A percentile compares a stretch with the other conserved stretches of the same genome.
phyloP scores from a whole-genome alignment of 2,797 vertebrate genomes.

The Bovichtus variegatus region DNA sequence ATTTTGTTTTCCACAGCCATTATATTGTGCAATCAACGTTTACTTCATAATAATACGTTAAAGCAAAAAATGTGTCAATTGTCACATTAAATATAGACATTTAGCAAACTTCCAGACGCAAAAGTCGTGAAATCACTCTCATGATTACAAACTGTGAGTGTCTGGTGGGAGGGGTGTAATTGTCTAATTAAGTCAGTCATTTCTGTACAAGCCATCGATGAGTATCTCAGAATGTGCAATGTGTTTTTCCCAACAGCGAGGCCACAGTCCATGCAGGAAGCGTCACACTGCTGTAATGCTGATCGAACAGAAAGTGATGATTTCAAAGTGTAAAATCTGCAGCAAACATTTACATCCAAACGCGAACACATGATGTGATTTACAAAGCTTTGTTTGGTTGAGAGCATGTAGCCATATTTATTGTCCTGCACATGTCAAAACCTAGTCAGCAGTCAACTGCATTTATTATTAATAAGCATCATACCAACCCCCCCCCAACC shows the following conservation, averaged over 20 bases:
- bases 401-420: slow-evolving; percentile 11
- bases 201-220: slow-evolving; percentile 65
- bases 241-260: slow-evolving; percentile 1
- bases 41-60: too few relatives aligned
- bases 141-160: slow-evolving; percentile 1
- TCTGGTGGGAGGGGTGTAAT: slow-evolving; percentile 44
- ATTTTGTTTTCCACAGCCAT: too few relatives aligned
- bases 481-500: background rate
- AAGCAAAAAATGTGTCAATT: too few relatives aligned
- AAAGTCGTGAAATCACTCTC: background rate
- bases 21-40: too few relatives aligned
- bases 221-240: slow-evolving; percentile 39
- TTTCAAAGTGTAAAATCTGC: background rate
- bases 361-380: background rate
- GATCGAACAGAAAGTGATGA: background rate
- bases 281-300: background rate
- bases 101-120: background rate
- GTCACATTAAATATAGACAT: too few relatives aligned
- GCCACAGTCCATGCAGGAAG: background rate
- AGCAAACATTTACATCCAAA: slow-evolving; percentile 3
- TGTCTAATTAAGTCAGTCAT: slow-evolving; percentile 61
- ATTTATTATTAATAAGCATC: slow-evolving; percentile 48
- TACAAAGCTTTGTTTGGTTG: background rate
- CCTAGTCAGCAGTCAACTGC: background rate
- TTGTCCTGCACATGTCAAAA: slow-evolving; percentile 20